Base-by-base conservation (phyloP, 2,888 invertebrate species). In the Protodeltote pygarga region DNA sequence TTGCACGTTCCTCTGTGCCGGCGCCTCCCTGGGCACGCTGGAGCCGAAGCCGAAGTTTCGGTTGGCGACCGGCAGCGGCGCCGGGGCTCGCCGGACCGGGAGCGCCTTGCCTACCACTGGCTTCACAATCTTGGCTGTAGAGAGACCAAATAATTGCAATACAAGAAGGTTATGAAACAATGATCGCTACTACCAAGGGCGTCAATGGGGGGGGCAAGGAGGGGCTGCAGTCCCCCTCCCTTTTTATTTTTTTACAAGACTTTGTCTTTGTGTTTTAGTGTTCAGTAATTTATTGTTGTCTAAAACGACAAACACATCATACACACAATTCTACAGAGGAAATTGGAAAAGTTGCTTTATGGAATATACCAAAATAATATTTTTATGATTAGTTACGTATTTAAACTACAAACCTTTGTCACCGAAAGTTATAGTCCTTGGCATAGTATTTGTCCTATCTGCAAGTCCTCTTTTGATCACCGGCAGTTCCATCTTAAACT, bases 371-470 rank as follows among this genome's bases (percentile, higher is more conserved):
- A 35, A 4, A 21, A 38, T 3, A 29, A 17, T 13, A 23, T 16
- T 20, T 2, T 27, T 5, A 15, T 14, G 0, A 21, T 17, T 4
- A 21, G 10, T 0, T n/a, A 4, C 10, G 2, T n/a, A 19, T 24
- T 10, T 11, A 24, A 14, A 29, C 15, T 25, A 60, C 75, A 73
- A 51, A 91, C 91, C 77, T 79, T 75, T 84, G 40, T 88, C 87
- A 60, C 75, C 77, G 33, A 86, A 86, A 45, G 65, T 79, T 5
- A 88, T 65, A 5, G 77, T 63, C 54, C 81, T 83, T 8, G 70
- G 75, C 42, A 87, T 72, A 2, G 73, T 79, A 46, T 92, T 91
- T 0, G 91, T 92, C 48, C 83, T 77, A 48, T 92, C 92, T 0
- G 61, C 50, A 1, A 92, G 73, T 8, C 83, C 87, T 24, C 71